These are phyloP conservation scores for Sphaeridia pumilis DNA, from an alignment of 2,888 invertebrate species.

Conservation along the genomic window DNA sequence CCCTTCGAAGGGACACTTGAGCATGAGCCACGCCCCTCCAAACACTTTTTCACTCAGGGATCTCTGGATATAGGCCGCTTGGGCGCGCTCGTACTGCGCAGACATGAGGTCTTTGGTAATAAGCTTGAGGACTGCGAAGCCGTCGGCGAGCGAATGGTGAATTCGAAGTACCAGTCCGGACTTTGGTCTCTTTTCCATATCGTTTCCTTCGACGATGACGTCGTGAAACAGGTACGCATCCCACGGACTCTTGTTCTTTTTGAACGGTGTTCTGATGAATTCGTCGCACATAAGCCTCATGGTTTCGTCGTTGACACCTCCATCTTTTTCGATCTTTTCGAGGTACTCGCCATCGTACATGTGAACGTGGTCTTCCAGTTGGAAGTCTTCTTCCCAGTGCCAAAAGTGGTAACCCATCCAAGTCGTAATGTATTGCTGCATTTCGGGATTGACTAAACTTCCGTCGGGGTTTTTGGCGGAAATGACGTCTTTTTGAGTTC, in stretches of 20 bases:
- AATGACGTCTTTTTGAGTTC: slow-evolving; percentile 3
- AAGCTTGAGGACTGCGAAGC: slow-evolving; percentile 15
- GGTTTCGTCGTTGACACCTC: slow-evolving; percentile 6
- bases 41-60: slow-evolving; percentile 4
- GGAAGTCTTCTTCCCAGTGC: slow-evolving; percentile 27
- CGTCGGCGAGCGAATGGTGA: slow-evolving; percentile 30
- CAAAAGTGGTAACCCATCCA: slow-evolving; percentile 34
- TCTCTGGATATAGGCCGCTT: slow-evolving; percentile 3
- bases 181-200: slow-evolving; percentile 12
- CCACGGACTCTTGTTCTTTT: slow-evolving; percentile 26
- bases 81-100: slow-evolving; percentile 8
- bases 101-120: slow-evolving; percentile 14
- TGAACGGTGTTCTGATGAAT: slow-evolving; percentile 17
- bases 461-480: slow-evolving; percentile 22
- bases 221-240: slow-evolving; percentile 25
- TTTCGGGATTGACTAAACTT: slow-evolving; percentile 15
- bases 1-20: slow-evolving; percentile 16
- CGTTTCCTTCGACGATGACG: slow-evolving; percentile 11
- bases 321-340: slow-evolving; percentile 5
- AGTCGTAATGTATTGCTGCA: slow-evolving; percentile 26
- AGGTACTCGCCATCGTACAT: slow-evolving; percentile 16
- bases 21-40: neutral
- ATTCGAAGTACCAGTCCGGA: slow-evolving; percentile 21
- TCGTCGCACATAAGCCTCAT: slow-evolving; percentile 4
- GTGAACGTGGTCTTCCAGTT: slow-evolving; percentile 24